Conservation (phyloP, 2,888 invertebrate genomes). For the Nymphalis c-album region DNA sequence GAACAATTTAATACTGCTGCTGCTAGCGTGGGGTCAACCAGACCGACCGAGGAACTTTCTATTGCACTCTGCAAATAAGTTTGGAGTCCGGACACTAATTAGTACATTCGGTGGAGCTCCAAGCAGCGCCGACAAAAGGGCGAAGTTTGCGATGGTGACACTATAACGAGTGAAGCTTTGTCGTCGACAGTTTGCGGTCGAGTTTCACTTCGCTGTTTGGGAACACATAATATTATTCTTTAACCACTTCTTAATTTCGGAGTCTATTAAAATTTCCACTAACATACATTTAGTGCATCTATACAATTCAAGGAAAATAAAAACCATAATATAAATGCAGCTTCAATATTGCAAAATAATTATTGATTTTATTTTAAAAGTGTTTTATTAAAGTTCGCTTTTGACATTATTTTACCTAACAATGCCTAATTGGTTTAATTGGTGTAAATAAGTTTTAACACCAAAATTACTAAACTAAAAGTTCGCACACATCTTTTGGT, state of each 20-base stretch:
- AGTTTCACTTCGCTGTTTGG: slow-evolving; percentile 28
- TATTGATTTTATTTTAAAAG: no score
- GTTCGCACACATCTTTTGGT: no score
- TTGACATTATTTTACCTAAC: no score
- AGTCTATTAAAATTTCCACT: no score
- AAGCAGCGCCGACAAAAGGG: slow-evolving; percentile 58
- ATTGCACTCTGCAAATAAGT: slow-evolving; percentile 67
- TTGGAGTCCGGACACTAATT: slow-evolving; percentile 63
- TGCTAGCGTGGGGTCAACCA: slow-evolving; percentile 53
- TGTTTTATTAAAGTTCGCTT: no score
- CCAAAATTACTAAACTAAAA: no score
- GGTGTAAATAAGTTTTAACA: no score
- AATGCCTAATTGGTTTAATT: no score
- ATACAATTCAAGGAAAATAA: no score
- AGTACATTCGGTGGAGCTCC: slow-evolving; percentile 62
- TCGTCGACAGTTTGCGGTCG: slow-evolving; percentile 35
- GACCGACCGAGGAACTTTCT: slow-evolving; percentile 60
- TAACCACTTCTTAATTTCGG: neutral
- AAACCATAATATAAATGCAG: no score
- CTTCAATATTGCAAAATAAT: no score
- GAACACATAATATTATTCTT: slow-evolving; percentile 9
- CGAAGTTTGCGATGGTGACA: slow-evolving; percentile 65
- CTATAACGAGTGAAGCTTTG: slow-evolving; percentile 58
- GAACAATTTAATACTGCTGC: slow-evolving; percentile 50
- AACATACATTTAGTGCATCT: no score